Evolutionary conservation across 1,140 invertebrate species (phyloP).

Genomic region (silkworm (Bombyx mori)): ASM3026992v2 NC_085110.1:10341501-10342000

Average conservation of each 20-base stretch:
- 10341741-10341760: too few species aligned
- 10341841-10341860: slow-evolving; percentile 3
- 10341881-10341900: neutral
- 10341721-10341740: too few species aligned
- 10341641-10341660: neutral
- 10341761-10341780: too few species aligned
- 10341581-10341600: slow-evolving; percentile 34
- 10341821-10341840: slow-evolving; percentile 3
- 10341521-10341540: slow-evolving; percentile 65
- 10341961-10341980: slow-evolving; percentile 16
- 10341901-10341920: neutral
- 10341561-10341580: slow-evolving; percentile 38
- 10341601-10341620: slow-evolving; percentile 12
- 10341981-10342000: neutral
- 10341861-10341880: neutral
- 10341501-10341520: slow-evolving; percentile 63
- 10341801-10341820: too few species aligned
- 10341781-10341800: too few species aligned
- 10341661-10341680: too few species aligned
- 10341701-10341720: too few species aligned
- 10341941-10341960: slow-evolving; percentile 27
- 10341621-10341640: neutral
- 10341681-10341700: too few species aligned
- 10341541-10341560: slow-evolving; percentile 69
- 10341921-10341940: slow-evolving; percentile 30